phyloP scores from a whole-genome alignment of 2,797 vertebrate genomes.

The Pantherophis alleghaniensis region DNA sequence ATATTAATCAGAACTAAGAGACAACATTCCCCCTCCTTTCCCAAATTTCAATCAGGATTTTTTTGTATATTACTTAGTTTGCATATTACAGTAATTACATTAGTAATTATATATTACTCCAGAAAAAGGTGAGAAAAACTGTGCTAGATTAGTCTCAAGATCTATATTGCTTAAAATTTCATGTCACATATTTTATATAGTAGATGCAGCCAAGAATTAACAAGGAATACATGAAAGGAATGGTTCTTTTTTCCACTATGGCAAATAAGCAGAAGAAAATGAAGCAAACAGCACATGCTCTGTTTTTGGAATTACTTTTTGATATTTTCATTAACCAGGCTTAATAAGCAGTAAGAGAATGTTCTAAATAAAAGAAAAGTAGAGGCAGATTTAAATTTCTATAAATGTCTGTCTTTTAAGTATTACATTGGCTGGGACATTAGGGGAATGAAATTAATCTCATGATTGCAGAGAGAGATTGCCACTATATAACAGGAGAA shows the following conservation, averaged over 20 bases:
- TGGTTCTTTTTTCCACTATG: background rate
- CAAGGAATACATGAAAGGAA: background rate
- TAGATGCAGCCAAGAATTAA: background rate
- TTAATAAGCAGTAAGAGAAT: background rate
- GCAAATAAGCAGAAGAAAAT: background rate
- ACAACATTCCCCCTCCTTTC: background rate
- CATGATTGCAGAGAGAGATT: background rate
- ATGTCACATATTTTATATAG: background rate
- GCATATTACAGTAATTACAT: too few species aligned
- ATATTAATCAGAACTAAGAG: background rate
- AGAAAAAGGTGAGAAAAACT: background rate
- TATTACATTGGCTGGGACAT: background rate
- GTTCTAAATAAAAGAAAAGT: background rate
- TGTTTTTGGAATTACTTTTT: background rate
- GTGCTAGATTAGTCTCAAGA: background rate
- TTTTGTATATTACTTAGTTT: too few species aligned
- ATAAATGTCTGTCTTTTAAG: background rate
- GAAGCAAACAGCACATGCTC: background rate
- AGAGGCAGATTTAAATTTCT: background rate
- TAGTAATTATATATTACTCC: background rate
- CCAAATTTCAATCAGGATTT: background rate
- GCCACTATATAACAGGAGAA: background rate
- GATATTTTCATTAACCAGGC: background rate
- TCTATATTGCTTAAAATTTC: background rate
- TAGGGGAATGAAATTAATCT: background rate